A percentile compares a stretch with the other conserved stretches of the same genome.
Conservation (phyloP, 2,113 vertebrate genomes). For the Rhadina sibilatrix region DNA sequence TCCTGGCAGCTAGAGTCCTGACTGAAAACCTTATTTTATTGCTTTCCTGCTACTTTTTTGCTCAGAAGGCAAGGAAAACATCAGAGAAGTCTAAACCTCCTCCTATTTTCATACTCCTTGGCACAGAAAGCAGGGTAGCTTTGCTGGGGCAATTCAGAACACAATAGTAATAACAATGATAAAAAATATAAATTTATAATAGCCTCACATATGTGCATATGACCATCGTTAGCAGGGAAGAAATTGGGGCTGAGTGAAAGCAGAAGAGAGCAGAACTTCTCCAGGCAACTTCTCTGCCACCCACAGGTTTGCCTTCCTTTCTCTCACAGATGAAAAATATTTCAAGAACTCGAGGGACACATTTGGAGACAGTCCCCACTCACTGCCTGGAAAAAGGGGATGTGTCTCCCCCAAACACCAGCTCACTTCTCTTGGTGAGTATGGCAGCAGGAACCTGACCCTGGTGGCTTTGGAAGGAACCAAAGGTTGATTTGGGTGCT, state of each 20-base stretch:
- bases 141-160: background rate
- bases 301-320: background rate
- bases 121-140: background rate
- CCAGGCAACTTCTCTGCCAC: background rate
- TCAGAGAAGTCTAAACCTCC: background rate
- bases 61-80: background rate
- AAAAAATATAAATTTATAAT: background rate
- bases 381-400: background rate
- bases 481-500: accelerated
- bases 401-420: accelerated
- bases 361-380: background rate
- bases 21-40: background rate
- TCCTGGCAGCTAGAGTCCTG: background rate
- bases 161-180: background rate
- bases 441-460: background rate
- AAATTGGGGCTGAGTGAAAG: background rate
- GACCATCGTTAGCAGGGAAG: background rate
- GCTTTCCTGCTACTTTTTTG: background rate
- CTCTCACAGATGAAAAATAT: background rate
- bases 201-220: too few relatives aligned
- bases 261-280: background rate
- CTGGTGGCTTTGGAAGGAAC: background rate
- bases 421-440: accelerated
- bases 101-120: background rate
- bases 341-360: accelerated